Conservation (phyloP, 2,888 invertebrate species). For the Schizotus pectinicornis region DNA sequence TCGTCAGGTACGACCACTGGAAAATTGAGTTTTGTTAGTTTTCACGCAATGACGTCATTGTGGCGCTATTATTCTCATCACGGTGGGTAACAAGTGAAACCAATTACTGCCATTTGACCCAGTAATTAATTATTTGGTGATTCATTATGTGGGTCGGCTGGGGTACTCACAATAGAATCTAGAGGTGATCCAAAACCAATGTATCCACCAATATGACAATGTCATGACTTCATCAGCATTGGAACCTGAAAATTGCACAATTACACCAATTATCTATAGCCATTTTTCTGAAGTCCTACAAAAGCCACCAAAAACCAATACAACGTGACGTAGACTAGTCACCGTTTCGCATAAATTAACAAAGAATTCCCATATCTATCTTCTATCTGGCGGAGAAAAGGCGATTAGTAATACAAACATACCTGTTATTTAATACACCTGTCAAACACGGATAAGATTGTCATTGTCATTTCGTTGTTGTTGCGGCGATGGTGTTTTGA, state of each 20-base stretch:
- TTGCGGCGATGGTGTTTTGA: slow-evolving; percentile 9
- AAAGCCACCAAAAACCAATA: not conserved
- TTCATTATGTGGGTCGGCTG: too few species aligned
- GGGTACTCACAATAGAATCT: slow-evolving; percentile 50
- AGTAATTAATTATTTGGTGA: too few species aligned
- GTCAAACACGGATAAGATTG: slow-evolving; percentile 24
- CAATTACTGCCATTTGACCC: not conserved
- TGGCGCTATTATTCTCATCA: too few species aligned
- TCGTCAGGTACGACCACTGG: slow-evolving; percentile 27
- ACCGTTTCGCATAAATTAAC: slow-evolving; percentile 8
- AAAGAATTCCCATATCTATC: not conserved
- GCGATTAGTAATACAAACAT: not conserved
- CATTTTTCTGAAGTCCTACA: not conserved
- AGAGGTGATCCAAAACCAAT: slow-evolving; percentile 84
- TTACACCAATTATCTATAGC: slow-evolving; percentile 14
- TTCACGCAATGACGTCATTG: too few species aligned
- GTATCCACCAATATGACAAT: slow-evolving; percentile 82
- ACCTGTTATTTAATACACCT: slow-evolving; percentile 28
- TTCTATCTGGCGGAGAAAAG: too few species aligned
- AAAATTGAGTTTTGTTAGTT: slow-evolving; percentile 4
- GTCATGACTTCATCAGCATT: slow-evolving; percentile 71
- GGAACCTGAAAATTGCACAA: slow-evolving; percentile 39
- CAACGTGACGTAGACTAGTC: slow-evolving; percentile 3
- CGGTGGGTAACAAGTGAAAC: not conserved
- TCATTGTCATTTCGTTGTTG: slow-evolving; percentile 4